Conservation (phyloP, 2,113 vertebrate species). For the human (Homo sapiens) region GRCh38 chr7:149474001-149474500, state of each 20-base stretch:
- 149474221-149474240: neutral
- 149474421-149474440: slow-evolving; percentile 78
- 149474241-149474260: slow-evolving; percentile 44
- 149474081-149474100: slow-evolving; percentile 60
- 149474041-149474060: slow-evolving; percentile 40
- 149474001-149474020: neutral
- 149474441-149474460: slow-evolving; percentile 72
- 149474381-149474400: slow-evolving; percentile 66
- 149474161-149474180: slow-evolving; percentile 53
- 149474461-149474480: slow-evolving; percentile 68
- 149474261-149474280: neutral
- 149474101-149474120: slow-evolving; percentile 48
- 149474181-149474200: slow-evolving; percentile 53
- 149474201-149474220: slow-evolving; percentile 15
- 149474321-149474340: neutral
- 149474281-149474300: neutral
- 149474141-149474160: slow-evolving; percentile 70
- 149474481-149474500: slow-evolving; percentile 73
- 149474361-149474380: neutral
- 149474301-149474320: neutral
- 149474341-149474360: neutral
- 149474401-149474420: slow-evolving; percentile 67
- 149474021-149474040: neutral
- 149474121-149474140: neutral
- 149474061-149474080: neutral